A percentile compares a stretch with the other conserved stretches of the same genome.
Evolutionary conservation across 2,888 invertebrate species (phyloP).

Genomic region (Eristalinus sepulchralis): DNA sequence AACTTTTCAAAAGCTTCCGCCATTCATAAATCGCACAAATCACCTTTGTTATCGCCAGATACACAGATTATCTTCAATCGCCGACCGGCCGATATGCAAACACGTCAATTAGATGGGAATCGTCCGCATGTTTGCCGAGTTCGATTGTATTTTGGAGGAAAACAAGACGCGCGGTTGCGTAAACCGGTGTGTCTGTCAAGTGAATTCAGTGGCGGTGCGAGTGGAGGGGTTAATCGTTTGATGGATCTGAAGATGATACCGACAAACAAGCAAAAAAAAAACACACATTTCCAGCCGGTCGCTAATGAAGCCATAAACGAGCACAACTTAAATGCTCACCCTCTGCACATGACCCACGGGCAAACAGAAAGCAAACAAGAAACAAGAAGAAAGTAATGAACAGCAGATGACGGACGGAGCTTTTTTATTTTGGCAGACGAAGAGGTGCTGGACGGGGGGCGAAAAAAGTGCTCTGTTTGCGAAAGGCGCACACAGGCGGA

Average conservation of each 20-base stretch:
- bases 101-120: neutral
- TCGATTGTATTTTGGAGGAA: neutral
- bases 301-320: constrained; percentile 43
- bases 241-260: constrained; percentile 17
- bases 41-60: constrained; percentile 1
- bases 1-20: constrained; percentile 26
- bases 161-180: constrained; percentile 7
- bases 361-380: neutral
- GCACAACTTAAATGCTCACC: constrained; percentile 33
- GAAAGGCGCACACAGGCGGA: neutral
- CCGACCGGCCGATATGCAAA: constrained; percentile 7
- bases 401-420: constrained; percentile 10
- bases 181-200: constrained; percentile 29
- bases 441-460: neutral
- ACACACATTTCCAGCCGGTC: constrained; percentile 12
- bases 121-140: neutral
- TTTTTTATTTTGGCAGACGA: neutral
- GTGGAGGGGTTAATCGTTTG: neutral
- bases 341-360: constrained; percentile 15
- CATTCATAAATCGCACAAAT: constrained; percentile 22
- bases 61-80: constrained; percentile 10
- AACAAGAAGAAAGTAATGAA: constrained; percentile 6
- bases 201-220: neutral
- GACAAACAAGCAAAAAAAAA: neutral
- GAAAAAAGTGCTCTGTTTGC: neutral